A percentile compares a stretch with the other conserved stretches of the same genome.
Conservation (phyloP, 2,797 vertebrate genomes). For the Tamandua tetradactyla region DNA sequence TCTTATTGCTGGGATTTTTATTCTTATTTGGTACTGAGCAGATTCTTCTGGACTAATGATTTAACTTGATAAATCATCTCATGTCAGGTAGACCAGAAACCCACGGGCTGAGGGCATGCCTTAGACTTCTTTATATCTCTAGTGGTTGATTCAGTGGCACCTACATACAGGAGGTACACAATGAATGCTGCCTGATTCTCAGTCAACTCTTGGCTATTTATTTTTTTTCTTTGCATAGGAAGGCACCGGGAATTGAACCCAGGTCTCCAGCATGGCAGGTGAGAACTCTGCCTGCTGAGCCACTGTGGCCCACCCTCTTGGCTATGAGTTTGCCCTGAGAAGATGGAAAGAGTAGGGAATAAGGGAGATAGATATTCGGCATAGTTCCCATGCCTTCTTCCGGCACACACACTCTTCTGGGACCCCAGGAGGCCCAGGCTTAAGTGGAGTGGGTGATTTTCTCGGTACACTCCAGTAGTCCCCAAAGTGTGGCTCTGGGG, state of each 20-base stretch:
- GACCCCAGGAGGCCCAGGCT: neutral
- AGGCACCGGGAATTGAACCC: too few relatives aligned
- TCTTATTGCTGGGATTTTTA: neutral
- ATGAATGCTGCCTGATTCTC: neutral
- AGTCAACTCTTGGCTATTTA: neutral
- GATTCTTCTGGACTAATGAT: neutral
- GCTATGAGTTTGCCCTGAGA: neutral
- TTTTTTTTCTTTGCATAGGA: too few relatives aligned
- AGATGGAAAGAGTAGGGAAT: neutral
- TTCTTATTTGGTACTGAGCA: neutral
- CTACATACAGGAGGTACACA: neutral
- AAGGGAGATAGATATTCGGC: too few relatives aligned
- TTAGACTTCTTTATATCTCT: neutral
- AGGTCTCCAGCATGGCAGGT: too few relatives aligned
- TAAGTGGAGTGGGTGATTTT: neutral
- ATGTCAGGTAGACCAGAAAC: neutral
- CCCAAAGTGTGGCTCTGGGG: neutral
- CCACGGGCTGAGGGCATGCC: neutral
- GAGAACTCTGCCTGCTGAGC: too few relatives aligned
- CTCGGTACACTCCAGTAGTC: neutral
- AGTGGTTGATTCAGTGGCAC: neutral
- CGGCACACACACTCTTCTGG: neutral
- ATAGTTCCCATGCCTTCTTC: neutral
- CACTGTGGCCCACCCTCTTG: too few relatives aligned
- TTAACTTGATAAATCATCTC: neutral